Evolutionary conservation across 2,797 vertebrate species (phyloP).

Genomic region (Semaprochilodus insignis): DNA sequence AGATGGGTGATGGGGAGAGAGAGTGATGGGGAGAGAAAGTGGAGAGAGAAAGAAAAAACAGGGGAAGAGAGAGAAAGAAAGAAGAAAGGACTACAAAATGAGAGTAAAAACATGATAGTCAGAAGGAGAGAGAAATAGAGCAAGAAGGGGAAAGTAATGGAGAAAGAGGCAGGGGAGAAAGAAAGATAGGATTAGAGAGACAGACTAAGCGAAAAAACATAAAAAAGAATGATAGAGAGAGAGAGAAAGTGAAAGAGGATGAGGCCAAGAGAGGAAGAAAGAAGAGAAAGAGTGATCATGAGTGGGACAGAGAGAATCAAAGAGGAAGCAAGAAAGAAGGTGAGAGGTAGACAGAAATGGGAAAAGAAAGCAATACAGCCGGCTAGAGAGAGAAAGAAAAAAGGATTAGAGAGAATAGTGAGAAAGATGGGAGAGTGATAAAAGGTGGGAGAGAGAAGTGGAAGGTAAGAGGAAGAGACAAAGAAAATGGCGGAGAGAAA

Average conservation of each 20-base stretch:
- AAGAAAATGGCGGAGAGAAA: too few relatives aligned
- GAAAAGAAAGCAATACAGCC: too few relatives aligned
- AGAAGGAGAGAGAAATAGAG: neutral
- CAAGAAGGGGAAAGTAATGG: neutral
- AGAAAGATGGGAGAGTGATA: too few relatives aligned
- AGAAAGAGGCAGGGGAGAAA: neutral
- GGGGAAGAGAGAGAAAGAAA: neutral
- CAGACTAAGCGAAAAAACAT: neutral
- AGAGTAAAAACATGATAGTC: neutral
- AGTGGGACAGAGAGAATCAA: too few relatives aligned
- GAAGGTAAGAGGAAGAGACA: too few relatives aligned
- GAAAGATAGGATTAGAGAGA: neutral
- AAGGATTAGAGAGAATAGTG: too few relatives aligned
- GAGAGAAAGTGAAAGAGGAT: neutral
- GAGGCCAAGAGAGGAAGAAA: neutral
- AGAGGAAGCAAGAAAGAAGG: too few relatives aligned
- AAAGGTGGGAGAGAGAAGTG: too few relatives aligned
- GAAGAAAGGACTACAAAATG: neutral
- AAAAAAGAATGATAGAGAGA: neutral
- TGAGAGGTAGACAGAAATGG: too few relatives aligned
- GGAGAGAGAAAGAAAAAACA: neutral
- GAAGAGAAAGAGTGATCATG: too few relatives aligned
- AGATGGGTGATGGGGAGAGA: neutral
- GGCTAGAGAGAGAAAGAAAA: too few relatives aligned
- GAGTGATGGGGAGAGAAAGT: neutral